Conservation (phyloP, 2,888 invertebrate genomes). For the Troides helena region DNA sequence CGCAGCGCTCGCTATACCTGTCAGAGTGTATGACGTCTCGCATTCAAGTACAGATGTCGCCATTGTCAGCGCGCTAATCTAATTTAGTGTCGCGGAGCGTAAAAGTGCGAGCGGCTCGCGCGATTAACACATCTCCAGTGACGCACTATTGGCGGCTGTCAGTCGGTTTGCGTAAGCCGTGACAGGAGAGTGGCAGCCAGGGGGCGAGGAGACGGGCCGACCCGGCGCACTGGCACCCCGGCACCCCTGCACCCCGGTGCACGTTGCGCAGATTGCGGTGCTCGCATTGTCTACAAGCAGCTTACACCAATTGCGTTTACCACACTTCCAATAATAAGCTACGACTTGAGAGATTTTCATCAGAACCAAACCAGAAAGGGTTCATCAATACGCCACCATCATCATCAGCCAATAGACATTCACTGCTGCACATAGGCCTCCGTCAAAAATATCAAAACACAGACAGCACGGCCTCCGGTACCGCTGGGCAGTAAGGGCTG, state of each 20-base stretch:
- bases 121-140: constrained; percentile 79
- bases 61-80: constrained; percentile 76
- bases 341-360: too few relatives aligned
- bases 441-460: too few relatives aligned
- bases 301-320: neutral
- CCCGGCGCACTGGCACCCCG: constrained; percentile 4
- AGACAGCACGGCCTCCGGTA: too few relatives aligned
- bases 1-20: constrained; percentile 63
- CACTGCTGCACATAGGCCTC: too few relatives aligned
- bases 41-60: constrained; percentile 74
- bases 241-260: constrained; percentile 34
- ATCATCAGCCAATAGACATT: too few relatives aligned
- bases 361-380: too few relatives aligned
- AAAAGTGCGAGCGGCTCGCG: constrained; percentile 62
- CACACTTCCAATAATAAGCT: too few relatives aligned
- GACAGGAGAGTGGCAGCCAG: constrained; percentile 76
- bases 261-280: constrained; percentile 46
- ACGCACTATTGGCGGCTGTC: constrained; percentile 78
- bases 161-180: constrained; percentile 77
- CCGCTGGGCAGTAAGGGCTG: too few relatives aligned
- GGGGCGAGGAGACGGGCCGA: constrained; percentile 57
- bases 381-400: too few relatives aligned
- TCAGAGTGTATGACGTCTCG: constrained; percentile 76
- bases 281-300: constrained; percentile 23
- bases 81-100: constrained; percentile 73